Conservation (phyloP, 2,797 vertebrate species). For the Gila robusta region DNA sequence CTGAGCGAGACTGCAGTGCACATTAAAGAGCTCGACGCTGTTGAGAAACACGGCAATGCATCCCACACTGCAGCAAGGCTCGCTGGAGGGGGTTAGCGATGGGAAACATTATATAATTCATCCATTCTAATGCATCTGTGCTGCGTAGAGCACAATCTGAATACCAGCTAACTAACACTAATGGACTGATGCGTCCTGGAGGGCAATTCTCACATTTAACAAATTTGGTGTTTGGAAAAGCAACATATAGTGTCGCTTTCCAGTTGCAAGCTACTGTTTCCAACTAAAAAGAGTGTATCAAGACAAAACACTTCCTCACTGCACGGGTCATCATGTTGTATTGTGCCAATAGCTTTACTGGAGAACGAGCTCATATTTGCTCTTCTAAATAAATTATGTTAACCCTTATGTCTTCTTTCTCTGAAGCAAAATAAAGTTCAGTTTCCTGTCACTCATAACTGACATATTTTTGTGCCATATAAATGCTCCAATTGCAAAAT, state of each 20-base stretch:
- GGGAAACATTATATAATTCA: slow-evolving; percentile 35
- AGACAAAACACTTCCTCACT: background rate
- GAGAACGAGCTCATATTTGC: background rate
- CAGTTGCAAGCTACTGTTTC: slow-evolving; percentile 22
- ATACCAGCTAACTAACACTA: background rate
- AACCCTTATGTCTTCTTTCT: background rate
- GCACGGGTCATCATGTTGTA: background rate
- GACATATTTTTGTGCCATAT: background rate
- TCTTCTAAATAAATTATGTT: background rate
- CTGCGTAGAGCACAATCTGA: slow-evolving; percentile 6
- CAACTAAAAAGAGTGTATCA: background rate
- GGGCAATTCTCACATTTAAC: background rate
- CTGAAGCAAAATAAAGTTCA: background rate
- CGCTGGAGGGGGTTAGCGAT: slow-evolving; percentile 31
- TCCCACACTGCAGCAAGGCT: slow-evolving; percentile 35
- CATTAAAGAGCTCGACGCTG: slow-evolving; percentile 41
- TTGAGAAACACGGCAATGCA: slow-evolving; percentile 22
- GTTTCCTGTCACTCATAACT: no score
- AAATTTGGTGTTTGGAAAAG: no score
- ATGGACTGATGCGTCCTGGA: background rate
- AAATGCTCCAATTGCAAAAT: background rate
- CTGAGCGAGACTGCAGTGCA: slow-evolving; percentile 46
- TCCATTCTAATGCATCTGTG: slow-evolving; percentile 11
- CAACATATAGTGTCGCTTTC: background rate
- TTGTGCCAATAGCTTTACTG: background rate